Conservation (phyloP, 2,797 vertebrate genomes). For the Propithecus deckenii region DNA sequence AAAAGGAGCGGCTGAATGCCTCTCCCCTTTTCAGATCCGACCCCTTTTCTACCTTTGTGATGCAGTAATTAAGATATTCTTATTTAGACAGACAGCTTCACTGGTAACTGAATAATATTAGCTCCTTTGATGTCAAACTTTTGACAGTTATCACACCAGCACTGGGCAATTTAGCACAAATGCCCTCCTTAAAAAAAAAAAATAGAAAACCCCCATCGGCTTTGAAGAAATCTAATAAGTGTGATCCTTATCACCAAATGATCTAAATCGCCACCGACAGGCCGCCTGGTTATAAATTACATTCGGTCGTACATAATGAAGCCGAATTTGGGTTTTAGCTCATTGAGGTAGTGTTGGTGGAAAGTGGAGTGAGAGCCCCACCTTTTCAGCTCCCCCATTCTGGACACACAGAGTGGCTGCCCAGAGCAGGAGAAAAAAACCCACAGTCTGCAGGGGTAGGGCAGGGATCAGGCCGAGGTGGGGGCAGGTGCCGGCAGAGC, state of each 20-base stretch:
- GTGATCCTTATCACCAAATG: conserved; percentile 82
- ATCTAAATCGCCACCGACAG: conserved; percentile 81
- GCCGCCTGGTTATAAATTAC: conserved; percentile 79
- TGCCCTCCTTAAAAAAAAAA: conserved; percentile 61
- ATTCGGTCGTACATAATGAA: conserved; percentile 80
- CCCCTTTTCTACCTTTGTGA: conserved; percentile 85
- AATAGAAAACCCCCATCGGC: conserved; percentile 38
- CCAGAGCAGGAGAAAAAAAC: not conserved
- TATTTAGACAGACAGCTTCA: conserved; percentile 85
- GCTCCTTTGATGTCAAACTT: conserved; percentile 88
- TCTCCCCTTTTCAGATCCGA: conserved; percentile 81
- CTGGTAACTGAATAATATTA: conserved; percentile 87
- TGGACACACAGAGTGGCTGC: not conserved
- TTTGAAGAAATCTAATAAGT: conserved; percentile 84
- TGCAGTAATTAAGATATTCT: conserved; percentile 89
- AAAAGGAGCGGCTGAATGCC: conserved; percentile 83
- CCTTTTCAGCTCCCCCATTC: conserved; percentile 5
- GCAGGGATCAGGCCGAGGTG: not conserved
- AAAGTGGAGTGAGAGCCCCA: conserved; percentile 66
- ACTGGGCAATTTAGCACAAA: conserved; percentile 84
- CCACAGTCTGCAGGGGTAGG: not conserved
- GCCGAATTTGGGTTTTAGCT: conserved; percentile 78
- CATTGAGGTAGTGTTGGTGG: conserved; percentile 68
- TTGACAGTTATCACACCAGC: conserved; percentile 87
- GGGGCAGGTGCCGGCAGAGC: not conserved